A percentile compares a stretch with the other conserved stretches of the same genome.
These are phyloP conservation scores for Notocelia uddmanniana DNA, from an alignment of 2,888 invertebrate species.

Conservation along the genomic window DNA sequence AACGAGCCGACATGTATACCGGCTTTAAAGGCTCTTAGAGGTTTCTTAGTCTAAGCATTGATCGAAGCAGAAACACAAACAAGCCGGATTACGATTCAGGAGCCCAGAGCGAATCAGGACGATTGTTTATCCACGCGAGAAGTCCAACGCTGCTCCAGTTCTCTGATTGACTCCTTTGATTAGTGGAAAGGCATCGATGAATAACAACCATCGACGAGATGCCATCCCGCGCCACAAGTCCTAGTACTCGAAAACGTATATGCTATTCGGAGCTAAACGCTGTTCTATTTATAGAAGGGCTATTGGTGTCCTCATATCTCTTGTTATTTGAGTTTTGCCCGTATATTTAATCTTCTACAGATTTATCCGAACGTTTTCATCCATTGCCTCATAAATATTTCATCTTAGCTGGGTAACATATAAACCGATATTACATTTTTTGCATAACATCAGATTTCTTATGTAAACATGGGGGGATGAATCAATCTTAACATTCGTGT, in stretches of 20 bases:
- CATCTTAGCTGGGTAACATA: neutral
- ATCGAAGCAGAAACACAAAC: slow-evolving; percentile 46
- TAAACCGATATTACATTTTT: neutral
- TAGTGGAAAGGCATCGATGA: slow-evolving; percentile 59
- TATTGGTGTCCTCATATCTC: slow-evolving; percentile 21
- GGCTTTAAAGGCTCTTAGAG: slow-evolving; percentile 2
- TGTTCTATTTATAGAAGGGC: slow-evolving; percentile 28
- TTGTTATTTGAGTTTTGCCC: slow-evolving; percentile 32
- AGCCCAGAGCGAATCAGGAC: slow-evolving; percentile 56
- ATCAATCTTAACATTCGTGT: neutral
- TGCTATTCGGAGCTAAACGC: slow-evolving; percentile 20
- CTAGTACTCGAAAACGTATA: slow-evolving; percentile 12
- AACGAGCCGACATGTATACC: neutral
- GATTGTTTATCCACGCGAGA: slow-evolving; percentile 60
- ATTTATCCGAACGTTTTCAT: neutral
- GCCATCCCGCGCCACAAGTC: neutral
- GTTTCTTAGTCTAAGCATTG: slow-evolving; percentile 31
- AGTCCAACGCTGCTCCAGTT: slow-evolving; percentile 53
- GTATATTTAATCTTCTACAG: slow-evolving; percentile 14
- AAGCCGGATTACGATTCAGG: slow-evolving; percentile 45
- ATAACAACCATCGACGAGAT: slow-evolving; percentile 52
- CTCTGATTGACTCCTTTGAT: slow-evolving; percentile 63
- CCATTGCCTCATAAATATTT: slow-evolving; percentile 15
- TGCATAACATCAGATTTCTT: neutral
- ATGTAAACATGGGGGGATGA: neutral